Base-by-base conservation (phyloP, 2,797 vertebrate species). In the Remorina albescens region DNA sequence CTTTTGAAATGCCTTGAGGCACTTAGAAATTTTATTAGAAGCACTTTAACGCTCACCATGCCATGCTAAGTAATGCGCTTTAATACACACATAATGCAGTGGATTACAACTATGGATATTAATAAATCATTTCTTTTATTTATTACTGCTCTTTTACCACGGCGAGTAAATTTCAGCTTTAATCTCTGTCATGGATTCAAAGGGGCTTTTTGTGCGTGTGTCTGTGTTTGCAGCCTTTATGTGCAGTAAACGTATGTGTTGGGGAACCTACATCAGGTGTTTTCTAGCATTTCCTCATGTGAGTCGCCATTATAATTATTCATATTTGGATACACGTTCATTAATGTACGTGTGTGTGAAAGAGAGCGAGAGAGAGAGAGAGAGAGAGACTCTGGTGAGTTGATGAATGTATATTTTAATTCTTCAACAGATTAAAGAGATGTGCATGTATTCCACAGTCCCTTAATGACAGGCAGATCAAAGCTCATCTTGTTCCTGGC, bases 11-110 rank as follows among this genome's bases (percentile, higher is more conserved):
- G 87, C 85, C 85, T 75, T 83, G 78, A 81, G 88, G 92, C 88
- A 89, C 92, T 91, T 89, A 73, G 79, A 81, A 89, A 84, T 93
- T 92, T 92, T 90, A 94, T 94, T 93, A 91, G 85, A 92, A 92
- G 88, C 91, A 92, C 91, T 94, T 92, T 88, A 92, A 89, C 62
- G 62, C 88, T 86, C 69, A 74, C 80, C 81, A 81, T 84, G 85
- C 78, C 74, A 72, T 80, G 80, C 65, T 80, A 90, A 89, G 88
- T 93, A 90, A 93, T 92, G 86, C 81, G 84, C 91, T 89, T 92
- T 91, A 92, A 92, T 74, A 90, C 91, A 92, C 82, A 86, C 87
- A 90, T 92, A 91, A 93, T 88, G 81, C 82, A 72, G 74, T 86
- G 90, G 91, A 93, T 94, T 93, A 93, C 82, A 87, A 90, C 77